These are phyloP conservation scores for Acrocephalus scirpaceus DNA, from an alignment of 2,797 vertebrate genomes.

Conservation along the genomic window DNA sequence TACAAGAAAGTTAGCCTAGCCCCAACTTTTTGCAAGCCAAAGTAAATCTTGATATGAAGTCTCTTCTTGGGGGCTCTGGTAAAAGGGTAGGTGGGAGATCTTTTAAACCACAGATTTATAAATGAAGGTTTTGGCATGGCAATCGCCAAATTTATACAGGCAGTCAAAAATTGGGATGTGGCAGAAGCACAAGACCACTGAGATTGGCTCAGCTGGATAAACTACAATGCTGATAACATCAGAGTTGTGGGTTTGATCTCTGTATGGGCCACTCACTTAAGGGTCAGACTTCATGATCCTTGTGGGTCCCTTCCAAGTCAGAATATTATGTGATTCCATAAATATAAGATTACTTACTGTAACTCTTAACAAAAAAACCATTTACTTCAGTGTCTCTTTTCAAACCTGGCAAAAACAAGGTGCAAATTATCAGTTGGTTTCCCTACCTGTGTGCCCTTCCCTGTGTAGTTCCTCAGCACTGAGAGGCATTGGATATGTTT, in stretches of 20 bases:
- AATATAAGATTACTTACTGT: neutral
- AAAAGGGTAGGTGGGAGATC: neutral
- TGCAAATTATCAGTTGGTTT: neutral
- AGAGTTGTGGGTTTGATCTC: neutral
- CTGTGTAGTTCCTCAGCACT: neutral
- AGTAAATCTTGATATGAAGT: neutral
- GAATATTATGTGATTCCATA: neutral
- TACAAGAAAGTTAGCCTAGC: neutral
- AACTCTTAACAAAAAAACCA: neutral
- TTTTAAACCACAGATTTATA: neutral
- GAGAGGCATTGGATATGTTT: neutral
- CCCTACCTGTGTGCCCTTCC: neutral
- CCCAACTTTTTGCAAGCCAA: neutral
- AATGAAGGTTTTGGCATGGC: neutral
- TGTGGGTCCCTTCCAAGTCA: neutral
- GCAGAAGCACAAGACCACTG: neutral
- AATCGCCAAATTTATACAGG: neutral
- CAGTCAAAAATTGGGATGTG: neutral
- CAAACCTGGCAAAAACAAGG: neutral
- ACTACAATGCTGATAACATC: neutral
- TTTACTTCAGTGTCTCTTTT: neutral
- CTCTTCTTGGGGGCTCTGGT: neutral
- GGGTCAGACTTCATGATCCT: neutral
- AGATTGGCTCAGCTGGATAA: neutral
- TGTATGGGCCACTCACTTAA: too few species aligned